Evolutionary conservation across 2,797 vertebrate species (phyloP), one percentile per base, ranked within the genome.

Genomic region (Centropyge bicolor): DNA sequence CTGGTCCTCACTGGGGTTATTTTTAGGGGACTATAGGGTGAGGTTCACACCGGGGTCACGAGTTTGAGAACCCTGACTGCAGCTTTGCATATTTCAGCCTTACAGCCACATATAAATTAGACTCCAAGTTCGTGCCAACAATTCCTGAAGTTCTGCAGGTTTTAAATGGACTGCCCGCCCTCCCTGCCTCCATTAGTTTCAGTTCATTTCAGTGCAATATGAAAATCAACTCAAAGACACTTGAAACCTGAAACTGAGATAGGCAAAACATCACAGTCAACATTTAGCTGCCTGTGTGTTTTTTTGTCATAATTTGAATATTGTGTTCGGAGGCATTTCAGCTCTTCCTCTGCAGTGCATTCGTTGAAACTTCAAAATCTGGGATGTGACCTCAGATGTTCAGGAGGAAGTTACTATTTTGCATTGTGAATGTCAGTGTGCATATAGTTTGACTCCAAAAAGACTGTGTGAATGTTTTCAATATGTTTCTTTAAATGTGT

Each of bases 21-120:
- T 87, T 83, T 80, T 69, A 59, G 55, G 55, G 70, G 63, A 24
- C 19, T 10, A 7, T 3, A 54, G 66, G 79, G 13, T 13, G 49
- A 68, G 56, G 85, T 61, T 80, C 40, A 67, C 0, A 0, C 4
- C 2, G 14, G n/a, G 52, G 51, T 82, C 55, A 71, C n/a, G 61
- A 40, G 62, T n/a, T n/a, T 22, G 16, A 57, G 59, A 59, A 24
- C 7, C 13, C 19, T 6, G n/a, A 56, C 43, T 14, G 31, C 9
- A 17, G 17, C 17, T 68, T 20, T 41, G 55, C 24, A 63, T 6
- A 24, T 52, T 17, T 41, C 1, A 22, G 35, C 55, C 22, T 41
- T 61, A 27, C 3, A 57, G 45, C 19, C 8, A 62, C n/a, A 1
- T 22, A 14, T 45, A 27, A 56, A 36, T 57, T 43, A 19, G 5